Conservation (phyloP, 2,113 vertebrate species). For the Pseudorasbora parva region DNA sequence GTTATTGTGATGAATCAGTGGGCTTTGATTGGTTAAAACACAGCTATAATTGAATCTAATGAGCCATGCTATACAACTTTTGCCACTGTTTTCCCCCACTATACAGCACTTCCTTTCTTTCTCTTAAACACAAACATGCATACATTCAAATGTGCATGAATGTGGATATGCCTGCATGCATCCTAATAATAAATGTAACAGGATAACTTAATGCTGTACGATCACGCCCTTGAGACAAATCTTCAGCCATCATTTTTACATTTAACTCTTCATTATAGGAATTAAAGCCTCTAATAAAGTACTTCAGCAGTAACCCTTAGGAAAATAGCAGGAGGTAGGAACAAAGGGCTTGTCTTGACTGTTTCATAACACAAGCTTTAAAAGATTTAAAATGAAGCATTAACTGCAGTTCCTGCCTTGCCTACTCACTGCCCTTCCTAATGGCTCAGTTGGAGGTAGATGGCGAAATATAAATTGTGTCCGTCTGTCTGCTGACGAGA, state of each 20-base stretch:
- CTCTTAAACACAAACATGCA: slow-evolving; percentile 3
- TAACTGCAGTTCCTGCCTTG: slow-evolving; percentile 46
- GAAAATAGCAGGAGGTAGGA: slow-evolving; percentile 33
- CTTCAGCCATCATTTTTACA: slow-evolving; percentile 4
- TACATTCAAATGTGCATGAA: background rate
- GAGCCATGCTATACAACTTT: slow-evolving; percentile 72
- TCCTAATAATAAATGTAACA: background rate
- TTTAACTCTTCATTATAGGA: slow-evolving; percentile 39
- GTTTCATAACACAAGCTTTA: slow-evolving; percentile 49
- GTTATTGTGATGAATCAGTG: slow-evolving; percentile 67
- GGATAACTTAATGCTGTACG: slow-evolving; percentile 3
- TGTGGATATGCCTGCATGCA: background rate
- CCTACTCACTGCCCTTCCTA: slow-evolving; percentile 52
- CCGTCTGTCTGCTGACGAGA: slow-evolving; percentile 49
- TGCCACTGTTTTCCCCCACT: slow-evolving; percentile 62
- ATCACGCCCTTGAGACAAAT: background rate
- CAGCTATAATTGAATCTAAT: slow-evolving; percentile 78
- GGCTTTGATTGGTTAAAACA: slow-evolving; percentile 74
- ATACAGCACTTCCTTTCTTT: background rate
- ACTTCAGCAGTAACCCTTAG: slow-evolving; percentile 36
- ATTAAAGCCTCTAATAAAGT: slow-evolving; percentile 35
- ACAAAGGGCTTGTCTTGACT: slow-evolving; percentile 29
- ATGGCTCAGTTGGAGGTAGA: slow-evolving; percentile 48
- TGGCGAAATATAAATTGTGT: slow-evolving; percentile 43
- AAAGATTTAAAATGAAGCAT: slow-evolving; percentile 53